Percentiles rank a stretch among this genome's conserved stretches.
phyloP scores from a whole-genome alignment of 2,888 invertebrate genomes.

The Nomada ferruginata region DNA sequence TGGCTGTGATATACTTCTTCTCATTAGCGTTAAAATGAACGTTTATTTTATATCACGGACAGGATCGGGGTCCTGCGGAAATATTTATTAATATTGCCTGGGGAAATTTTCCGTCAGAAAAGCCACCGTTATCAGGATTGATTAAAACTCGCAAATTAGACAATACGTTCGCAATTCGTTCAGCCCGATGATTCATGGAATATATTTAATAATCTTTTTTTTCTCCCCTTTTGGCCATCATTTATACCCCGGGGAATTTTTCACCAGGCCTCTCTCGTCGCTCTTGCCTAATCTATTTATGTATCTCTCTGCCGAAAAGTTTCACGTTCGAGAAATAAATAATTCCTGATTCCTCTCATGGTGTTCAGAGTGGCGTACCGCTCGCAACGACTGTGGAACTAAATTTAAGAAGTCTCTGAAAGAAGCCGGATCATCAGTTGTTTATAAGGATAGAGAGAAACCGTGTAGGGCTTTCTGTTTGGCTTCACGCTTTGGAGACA shows the following conservation, averaged over 20 bases:
- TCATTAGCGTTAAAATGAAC: slow-evolving; percentile 41
- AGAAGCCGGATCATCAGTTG: not conserved
- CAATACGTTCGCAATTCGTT: too few species aligned
- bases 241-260: too few species aligned
- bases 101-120: not conserved
- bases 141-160: too few species aligned
- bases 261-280: too few species aligned
- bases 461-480: not conserved
- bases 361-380: not conserved
- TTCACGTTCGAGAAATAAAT: not conserved
- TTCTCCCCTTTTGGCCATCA: too few species aligned
- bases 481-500: slow-evolving; percentile 13
- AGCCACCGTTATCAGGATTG: too few species aligned
- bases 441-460: slow-evolving; percentile 5
- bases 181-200: too few species aligned
- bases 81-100: not conserved
- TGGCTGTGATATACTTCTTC: slow-evolving; percentile 37
- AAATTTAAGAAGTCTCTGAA: slow-evolving; percentile 10
- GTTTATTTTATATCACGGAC: slow-evolving; percentile 19
- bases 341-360: not conserved
- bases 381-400: not conserved
- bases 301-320: too few species aligned
- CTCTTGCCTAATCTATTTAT: too few species aligned
- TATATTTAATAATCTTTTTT: not conserved
- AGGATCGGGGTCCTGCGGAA: not conserved